phyloP scores from a whole-genome alignment of 2,797 vertebrate genomes.

The Rhyacichthys aspro region DNA sequence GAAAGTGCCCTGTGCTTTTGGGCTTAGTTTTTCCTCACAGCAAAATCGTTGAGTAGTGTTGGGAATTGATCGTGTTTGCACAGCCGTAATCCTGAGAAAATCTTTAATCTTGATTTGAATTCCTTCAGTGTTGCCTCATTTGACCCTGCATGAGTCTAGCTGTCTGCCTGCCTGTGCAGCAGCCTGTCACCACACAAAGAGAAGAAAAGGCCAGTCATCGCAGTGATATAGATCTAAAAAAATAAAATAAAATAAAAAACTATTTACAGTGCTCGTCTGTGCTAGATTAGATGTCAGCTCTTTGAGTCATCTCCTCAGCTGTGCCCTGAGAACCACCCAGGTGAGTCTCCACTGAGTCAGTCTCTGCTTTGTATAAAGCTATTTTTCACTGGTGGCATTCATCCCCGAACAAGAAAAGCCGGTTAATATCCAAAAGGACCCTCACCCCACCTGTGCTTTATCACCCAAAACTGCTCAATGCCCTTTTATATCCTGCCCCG shows the following conservation, averaged over 20 bases:
- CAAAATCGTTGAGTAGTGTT: not conserved
- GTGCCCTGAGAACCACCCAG: constrained; percentile 51
- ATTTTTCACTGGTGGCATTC: constrained; percentile 35
- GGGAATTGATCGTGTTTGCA: not conserved
- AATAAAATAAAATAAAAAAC: constrained; percentile 13
- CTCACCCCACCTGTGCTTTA: constrained; percentile 35
- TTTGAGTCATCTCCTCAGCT: constrained; percentile 55
- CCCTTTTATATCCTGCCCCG: constrained; percentile 33
- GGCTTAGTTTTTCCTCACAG: not conserved
- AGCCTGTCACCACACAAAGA: not conserved
- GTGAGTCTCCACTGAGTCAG: constrained; percentile 63
- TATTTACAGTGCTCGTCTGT: constrained; percentile 43
- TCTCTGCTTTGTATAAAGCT: constrained; percentile 50
- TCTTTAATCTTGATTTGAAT: constrained; percentile 3
- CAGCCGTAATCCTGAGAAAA: not conserved
- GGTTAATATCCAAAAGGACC: constrained; percentile 42
- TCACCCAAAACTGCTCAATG: constrained; percentile 27
- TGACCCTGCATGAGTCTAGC: constrained; percentile 7
- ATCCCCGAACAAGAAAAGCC: constrained; percentile 50
- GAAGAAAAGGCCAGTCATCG: constrained; percentile 7
- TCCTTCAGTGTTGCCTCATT: not conserved
- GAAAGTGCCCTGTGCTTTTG: not conserved
- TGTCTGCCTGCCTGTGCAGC: constrained; percentile 9
- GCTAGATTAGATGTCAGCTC: constrained; percentile 50
- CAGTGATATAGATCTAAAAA: constrained; percentile 26